A percentile compares a stretch with the other conserved stretches of the same genome.
Conservation (phyloP, 2,888 invertebrate genomes). For the Icerya purchasi region DNA sequence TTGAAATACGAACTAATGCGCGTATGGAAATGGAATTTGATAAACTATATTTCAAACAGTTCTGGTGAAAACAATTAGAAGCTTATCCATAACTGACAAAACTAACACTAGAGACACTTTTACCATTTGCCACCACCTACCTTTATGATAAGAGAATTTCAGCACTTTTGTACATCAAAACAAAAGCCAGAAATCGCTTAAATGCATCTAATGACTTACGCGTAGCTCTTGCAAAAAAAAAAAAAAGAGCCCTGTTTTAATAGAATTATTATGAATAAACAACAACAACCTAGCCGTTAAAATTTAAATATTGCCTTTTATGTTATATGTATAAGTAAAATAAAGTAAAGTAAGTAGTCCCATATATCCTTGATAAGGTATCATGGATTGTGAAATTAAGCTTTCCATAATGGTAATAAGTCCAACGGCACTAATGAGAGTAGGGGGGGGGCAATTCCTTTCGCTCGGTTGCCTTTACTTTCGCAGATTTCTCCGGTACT, state of each 20-base stretch:
- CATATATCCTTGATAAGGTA: no score
- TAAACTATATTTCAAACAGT: background rate
- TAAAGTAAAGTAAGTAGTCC: no score
- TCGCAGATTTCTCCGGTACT: no score
- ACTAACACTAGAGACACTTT: constrained; percentile 19
- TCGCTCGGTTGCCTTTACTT: no score
- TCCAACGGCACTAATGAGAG: no score
- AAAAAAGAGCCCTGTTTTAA: background rate
- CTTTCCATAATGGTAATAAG: no score
- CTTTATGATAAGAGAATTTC: no score
- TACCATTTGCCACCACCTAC: no score
- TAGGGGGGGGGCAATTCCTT: no score
- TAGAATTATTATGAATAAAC: background rate
- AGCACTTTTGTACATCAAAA: no score
- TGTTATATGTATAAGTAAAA: no score
- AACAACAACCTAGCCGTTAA: background rate
- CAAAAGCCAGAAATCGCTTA: background rate
- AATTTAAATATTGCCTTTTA: background rate
- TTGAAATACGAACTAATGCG: background rate
- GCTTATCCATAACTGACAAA: constrained; percentile 19
- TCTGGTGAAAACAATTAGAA: background rate
- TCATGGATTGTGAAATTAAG: no score
- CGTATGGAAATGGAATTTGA: background rate
- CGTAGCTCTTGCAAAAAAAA: background rate
- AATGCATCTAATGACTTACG: background rate